Conservation (phyloP, 2,888 invertebrate genomes). For the Drosophila seclusa region DNA sequence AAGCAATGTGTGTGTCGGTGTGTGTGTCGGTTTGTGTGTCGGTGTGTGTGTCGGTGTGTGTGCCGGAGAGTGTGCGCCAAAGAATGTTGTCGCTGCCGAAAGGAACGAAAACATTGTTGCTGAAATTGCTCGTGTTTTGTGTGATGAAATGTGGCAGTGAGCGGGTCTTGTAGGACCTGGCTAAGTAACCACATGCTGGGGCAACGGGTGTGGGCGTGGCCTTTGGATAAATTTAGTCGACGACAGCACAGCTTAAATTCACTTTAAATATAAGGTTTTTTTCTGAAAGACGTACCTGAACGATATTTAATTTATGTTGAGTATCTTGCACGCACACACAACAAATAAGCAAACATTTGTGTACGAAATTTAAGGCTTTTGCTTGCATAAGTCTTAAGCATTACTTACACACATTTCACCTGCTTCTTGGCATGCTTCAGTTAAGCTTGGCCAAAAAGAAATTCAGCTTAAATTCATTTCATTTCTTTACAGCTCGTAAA, state of each 20-base stretch:
- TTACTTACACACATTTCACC: constrained; percentile 66
- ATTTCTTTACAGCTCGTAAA: constrained; percentile 48
- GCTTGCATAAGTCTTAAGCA: constrained; percentile 37
- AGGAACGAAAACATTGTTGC: constrained; percentile 57
- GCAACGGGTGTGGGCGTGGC: constrained; percentile 20
- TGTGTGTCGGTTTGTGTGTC: not conserved
- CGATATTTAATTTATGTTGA: constrained; percentile 35
- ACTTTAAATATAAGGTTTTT: constrained; percentile 17
- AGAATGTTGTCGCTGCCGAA: constrained; percentile 41
- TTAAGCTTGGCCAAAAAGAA: constrained; percentile 19
- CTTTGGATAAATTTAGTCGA: constrained; percentile 4
- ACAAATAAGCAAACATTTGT: constrained; percentile 24
- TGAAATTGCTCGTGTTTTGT: constrained; percentile 45
- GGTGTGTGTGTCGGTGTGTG: not conserved
- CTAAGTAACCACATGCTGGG: constrained; percentile 32
- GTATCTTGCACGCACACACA: constrained; percentile 6
- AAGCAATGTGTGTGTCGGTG: constrained; percentile 19
- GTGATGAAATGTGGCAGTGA: constrained; percentile 34
- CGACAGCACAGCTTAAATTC: constrained; percentile 41
- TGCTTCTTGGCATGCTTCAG: constrained; percentile 27
- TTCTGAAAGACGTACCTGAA: constrained; percentile 10
- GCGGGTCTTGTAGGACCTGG: not conserved
- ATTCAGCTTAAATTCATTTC: constrained; percentile 39
- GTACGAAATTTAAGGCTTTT: constrained; percentile 27
- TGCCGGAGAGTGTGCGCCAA: constrained; percentile 15